Evolutionary conservation across 2,888 invertebrate genomes (phyloP).

Genomic region (Neocrepidodera transversa): DNA sequence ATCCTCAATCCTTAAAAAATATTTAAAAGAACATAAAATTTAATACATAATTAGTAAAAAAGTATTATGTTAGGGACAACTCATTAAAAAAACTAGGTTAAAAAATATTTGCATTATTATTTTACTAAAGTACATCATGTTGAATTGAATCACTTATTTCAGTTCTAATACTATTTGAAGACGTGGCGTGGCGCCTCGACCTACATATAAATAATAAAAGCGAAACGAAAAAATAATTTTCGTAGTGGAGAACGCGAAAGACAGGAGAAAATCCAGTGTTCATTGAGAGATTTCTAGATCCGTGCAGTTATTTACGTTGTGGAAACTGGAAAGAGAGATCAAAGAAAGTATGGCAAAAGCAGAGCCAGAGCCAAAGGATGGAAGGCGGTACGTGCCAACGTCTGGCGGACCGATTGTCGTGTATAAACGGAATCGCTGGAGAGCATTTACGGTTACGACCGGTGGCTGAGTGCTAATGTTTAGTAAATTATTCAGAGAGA

Average conservation of each 20-base stretch:
- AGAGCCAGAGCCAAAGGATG: constrained; percentile 35
- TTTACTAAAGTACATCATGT: too few relatives aligned
- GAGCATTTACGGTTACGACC: constrained; percentile 56
- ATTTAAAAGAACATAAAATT: too few relatives aligned
- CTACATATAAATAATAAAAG: too few relatives aligned
- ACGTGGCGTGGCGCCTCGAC: too few relatives aligned
- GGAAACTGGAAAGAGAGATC: constrained; percentile 44
- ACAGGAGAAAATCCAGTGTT: constrained; percentile 25
- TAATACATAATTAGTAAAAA: too few relatives aligned
- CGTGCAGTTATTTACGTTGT: constrained; percentile 42
- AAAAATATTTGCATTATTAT: too few relatives aligned
- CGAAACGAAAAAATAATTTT: constrained; percentile 27
- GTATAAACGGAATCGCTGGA: constrained; percentile 52
- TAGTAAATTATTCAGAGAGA: constrained; percentile 58
- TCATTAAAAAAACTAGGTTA: too few relatives aligned
- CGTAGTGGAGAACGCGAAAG: constrained; percentile 23
- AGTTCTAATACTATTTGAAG: too few relatives aligned
- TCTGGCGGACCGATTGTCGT: constrained; percentile 39
- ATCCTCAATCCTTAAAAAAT: too few relatives aligned
- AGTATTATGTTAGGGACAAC: too few relatives aligned
- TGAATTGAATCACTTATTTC: too few relatives aligned
- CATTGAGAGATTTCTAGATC: constrained; percentile 39
- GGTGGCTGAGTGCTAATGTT: constrained; percentile 57
- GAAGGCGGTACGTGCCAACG: constrained; percentile 35
- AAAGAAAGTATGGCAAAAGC: constrained; percentile 45